Percentiles rank a stretch among this genome's conserved stretches.
Conservation (phyloP, 2,888 invertebrate species). For the Neocrepidodera transversa region DNA sequence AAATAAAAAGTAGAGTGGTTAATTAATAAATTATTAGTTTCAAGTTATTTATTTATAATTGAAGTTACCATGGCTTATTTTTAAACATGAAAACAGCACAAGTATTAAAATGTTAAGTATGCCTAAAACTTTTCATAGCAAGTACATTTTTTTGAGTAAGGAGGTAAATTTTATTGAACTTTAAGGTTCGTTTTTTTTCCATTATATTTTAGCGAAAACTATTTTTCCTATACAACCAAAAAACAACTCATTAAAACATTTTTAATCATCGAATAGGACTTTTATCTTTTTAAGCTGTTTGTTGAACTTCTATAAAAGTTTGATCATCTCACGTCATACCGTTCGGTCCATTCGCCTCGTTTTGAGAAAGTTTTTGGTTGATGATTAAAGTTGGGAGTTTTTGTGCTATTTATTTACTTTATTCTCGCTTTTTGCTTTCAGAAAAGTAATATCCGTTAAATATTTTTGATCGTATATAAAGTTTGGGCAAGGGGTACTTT, state of each 20-base stretch:
- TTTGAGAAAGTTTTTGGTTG: constrained; percentile 17
- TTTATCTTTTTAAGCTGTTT: constrained; percentile 26
- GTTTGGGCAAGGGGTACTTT: too few relatives aligned
- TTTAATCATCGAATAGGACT: constrained; percentile 25
- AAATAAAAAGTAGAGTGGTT: too few relatives aligned
- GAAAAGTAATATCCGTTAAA: constrained; percentile 4
- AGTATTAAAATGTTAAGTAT: too few relatives aligned
- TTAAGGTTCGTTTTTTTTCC: too few relatives aligned
- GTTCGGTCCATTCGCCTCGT: constrained; percentile 10
- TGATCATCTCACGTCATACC: constrained; percentile 18
- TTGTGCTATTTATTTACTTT: constrained; percentile 25
- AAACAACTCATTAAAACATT: constrained; percentile 26
- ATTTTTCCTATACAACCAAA: background rate
- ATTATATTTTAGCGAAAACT: too few relatives aligned
- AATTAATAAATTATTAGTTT: too few relatives aligned
- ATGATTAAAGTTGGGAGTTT: constrained; percentile 25
- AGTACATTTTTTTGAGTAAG: too few relatives aligned
- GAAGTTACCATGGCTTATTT: too few relatives aligned
- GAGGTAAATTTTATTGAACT: too few relatives aligned
- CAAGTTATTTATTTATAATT: too few relatives aligned
- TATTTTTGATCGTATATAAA: constrained; percentile 1
- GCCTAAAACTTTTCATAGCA: too few relatives aligned
- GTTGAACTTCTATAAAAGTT: constrained; percentile 29
- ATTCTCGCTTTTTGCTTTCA: constrained; percentile 11
- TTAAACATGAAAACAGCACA: too few relatives aligned